A percentile compares a stretch with the other conserved stretches of the same genome.
These are phyloP conservation scores for Hirtodrosophila duncani DNA, from an alignment of 2,888 invertebrate genomes.

Conservation along the genomic window DNA sequence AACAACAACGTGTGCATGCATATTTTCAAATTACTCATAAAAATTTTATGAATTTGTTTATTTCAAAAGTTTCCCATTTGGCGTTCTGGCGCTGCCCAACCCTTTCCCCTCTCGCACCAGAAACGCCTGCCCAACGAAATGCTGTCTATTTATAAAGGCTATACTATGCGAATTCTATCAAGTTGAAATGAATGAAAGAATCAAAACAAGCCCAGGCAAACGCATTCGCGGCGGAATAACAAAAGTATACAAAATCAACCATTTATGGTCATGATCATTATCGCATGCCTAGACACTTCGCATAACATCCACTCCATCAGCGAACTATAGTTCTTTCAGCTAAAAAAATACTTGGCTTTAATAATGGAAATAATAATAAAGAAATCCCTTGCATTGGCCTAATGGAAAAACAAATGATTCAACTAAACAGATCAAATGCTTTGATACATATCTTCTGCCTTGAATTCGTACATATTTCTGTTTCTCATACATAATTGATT, in stretches of 20 bases:
- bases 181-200: slow-evolving; percentile 49
- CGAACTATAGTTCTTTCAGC: slow-evolving; percentile 6
- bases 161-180: slow-evolving; percentile 13
- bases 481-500: slow-evolving; percentile 67
- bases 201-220: too few species aligned
- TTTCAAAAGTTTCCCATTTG: slow-evolving; percentile 35
- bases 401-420: too few species aligned
- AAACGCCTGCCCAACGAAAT: too few species aligned
- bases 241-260: slow-evolving; percentile 1
- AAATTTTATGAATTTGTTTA: slow-evolving; percentile 67
- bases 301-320: slow-evolving; percentile 7
- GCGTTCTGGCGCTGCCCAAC: slow-evolving; percentile 20
- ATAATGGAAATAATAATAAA: too few species aligned
- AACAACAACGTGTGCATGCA: slow-evolving; percentile 12
- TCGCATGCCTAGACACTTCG: too few species aligned
- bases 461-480: slow-evolving; percentile 33
- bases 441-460: slow-evolving; percentile 8
- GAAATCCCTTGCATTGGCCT: too few species aligned
- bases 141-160: slow-evolving; percentile 54
- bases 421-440: slow-evolving; percentile 2
- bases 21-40: slow-evolving; percentile 65
- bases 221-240: slow-evolving; percentile 4
- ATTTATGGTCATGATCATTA: slow-evolving; percentile 1
- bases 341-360: too few species aligned
- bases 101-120: neutral